Conservation (phyloP, 2,888 invertebrate genomes). For the Gymnosoma rotundatum region DNA sequence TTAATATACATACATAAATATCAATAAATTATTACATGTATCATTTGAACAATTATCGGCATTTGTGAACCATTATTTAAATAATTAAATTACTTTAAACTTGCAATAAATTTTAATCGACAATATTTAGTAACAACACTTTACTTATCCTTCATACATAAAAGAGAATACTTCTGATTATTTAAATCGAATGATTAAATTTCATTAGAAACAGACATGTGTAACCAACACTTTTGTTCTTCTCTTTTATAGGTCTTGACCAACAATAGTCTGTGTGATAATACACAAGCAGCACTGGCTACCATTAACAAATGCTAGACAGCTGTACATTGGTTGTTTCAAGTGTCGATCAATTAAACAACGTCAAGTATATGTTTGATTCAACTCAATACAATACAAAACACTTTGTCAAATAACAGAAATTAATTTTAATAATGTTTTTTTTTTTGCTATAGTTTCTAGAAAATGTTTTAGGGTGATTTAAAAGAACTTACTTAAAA, state of each 20-base stretch:
- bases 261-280: background rate
- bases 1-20: too few relatives aligned
- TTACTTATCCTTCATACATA: background rate
- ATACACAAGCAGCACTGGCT: too few relatives aligned
- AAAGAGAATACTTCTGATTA: background rate
- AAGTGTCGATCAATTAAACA: conserved; percentile 44
- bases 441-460: too few relatives aligned
- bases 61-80: too few relatives aligned
- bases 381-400: conserved; percentile 26
- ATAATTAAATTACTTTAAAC: background rate
- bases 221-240: too few relatives aligned
- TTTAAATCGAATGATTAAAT: background rate
- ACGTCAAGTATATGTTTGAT: conserved; percentile 34
- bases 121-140: background rate
- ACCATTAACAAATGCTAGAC: background rate
- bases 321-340: conserved; percentile 13
- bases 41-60: too few relatives aligned
- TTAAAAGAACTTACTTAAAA: too few relatives aligned
- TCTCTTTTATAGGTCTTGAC: background rate
- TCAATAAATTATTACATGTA: too few relatives aligned
- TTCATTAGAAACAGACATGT: background rate
- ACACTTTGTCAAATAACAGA: background rate
- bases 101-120: background rate
- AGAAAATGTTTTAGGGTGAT: too few relatives aligned
- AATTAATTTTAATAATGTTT: too few relatives aligned